A percentile compares a stretch with the other conserved stretches of the same genome.
Conservation (phyloP, 2,888 invertebrate genomes). For the Euclidia mi region DNA sequence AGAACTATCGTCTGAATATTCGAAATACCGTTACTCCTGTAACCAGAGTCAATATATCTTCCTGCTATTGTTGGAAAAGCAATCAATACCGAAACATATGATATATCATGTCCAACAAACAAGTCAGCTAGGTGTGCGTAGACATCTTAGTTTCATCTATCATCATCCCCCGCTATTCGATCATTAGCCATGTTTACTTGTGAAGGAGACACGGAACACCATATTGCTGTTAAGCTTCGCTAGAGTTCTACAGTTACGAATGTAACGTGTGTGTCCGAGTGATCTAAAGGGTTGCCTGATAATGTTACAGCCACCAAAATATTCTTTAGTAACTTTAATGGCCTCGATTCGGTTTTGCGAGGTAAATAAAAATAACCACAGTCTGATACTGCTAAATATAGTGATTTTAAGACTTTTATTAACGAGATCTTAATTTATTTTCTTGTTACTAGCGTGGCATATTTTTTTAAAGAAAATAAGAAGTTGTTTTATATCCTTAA, state of each 20-base stretch:
- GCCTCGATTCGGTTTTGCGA: no score
- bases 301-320: no score
- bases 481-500: no score
- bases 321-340: no score
- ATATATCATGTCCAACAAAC: constrained; percentile 60
- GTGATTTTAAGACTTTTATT: no score
- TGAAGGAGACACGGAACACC: constrained; percentile 82
- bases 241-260: constrained; percentile 60
- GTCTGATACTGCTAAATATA: no score
- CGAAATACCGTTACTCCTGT: not conserved
- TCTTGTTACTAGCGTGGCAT: no score
- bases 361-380: no score
- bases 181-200: constrained; percentile 86
- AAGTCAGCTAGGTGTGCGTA: constrained; percentile 77
- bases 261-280: constrained; percentile 21
- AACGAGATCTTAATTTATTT: no score
- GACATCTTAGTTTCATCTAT: constrained; percentile 87
- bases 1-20: constrained; percentile 1
- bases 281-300: no score
- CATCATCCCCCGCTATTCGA: constrained; percentile 83
- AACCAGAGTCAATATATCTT: constrained; percentile 9
- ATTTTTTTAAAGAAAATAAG: no score
- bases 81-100: constrained; percentile 40
- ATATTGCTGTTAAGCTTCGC: constrained; percentile 83
- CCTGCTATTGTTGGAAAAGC: constrained; percentile 8